phyloP scores from a whole-genome alignment of 2,797 vertebrate species.

The Phrynocephalus forsythii region DNA sequence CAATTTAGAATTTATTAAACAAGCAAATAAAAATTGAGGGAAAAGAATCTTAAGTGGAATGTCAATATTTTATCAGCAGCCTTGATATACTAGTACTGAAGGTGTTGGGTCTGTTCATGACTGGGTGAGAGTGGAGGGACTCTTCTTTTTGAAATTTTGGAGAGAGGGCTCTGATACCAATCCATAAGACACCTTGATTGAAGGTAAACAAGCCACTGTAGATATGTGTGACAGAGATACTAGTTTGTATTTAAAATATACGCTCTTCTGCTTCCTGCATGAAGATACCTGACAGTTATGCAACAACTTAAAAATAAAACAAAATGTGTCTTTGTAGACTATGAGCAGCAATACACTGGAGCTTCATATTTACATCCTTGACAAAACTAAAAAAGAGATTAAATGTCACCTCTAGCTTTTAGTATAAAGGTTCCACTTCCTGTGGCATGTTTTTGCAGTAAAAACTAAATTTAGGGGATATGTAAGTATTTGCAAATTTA shows the following conservation, averaged over 20 bases:
- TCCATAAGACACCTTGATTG: no score
- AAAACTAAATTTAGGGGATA: not conserved
- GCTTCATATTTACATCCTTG: not conserved
- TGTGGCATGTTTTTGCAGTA: not conserved
- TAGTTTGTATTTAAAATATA: not conserved
- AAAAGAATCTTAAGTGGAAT: not conserved
- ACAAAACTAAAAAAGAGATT: not conserved
- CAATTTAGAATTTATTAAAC: not conserved
- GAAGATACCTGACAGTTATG: not conserved
- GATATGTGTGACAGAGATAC: not conserved
- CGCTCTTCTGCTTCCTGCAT: not conserved
- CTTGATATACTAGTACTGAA: no score
- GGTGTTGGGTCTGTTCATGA: no score
- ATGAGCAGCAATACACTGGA: not conserved
- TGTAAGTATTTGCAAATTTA: not conserved
- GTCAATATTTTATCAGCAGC: no score
- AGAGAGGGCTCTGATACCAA: no score
- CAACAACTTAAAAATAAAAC: not conserved
- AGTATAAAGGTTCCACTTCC: not conserved
- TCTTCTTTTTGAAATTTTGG: no score
- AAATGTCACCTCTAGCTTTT: not conserved
- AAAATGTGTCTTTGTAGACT: not conserved
- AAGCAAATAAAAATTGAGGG: not conserved
- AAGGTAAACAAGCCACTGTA: not conserved
- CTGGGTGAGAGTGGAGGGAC: no score